Conservation (phyloP, 2,888 invertebrate species). For the Lasioglossum morio region DNA sequence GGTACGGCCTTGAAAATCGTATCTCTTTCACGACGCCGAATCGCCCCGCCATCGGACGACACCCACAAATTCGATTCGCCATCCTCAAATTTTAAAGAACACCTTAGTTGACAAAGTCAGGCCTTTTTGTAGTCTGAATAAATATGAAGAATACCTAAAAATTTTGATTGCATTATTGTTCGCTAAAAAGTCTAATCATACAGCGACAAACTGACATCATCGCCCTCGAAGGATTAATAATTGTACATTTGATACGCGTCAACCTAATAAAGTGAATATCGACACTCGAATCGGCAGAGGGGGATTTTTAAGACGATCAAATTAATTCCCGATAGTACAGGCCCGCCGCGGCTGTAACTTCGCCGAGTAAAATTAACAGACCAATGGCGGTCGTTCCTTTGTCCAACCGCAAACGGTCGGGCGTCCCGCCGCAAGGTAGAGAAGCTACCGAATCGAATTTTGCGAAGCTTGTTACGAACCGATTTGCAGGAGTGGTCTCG, state of each 20-base stretch:
- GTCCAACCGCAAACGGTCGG: slow-evolving; percentile 33
- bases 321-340: background rate
- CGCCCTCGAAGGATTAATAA: no score
- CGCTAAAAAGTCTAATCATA: no score
- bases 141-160: background rate
- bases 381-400: slow-evolving; percentile 40
- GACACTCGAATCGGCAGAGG: background rate
- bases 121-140: background rate
- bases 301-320: background rate
- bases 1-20: slow-evolving; percentile 62
- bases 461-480: slow-evolving; percentile 74
- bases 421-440: slow-evolving; percentile 51
- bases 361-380: slow-evolving; percentile 38
- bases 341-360: background rate
- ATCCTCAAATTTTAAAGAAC: background rate
- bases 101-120: background rate
- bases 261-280: no score
- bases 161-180: no score
- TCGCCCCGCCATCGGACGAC: slow-evolving; percentile 31
- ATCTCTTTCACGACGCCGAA: slow-evolving; percentile 69
- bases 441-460: slow-evolving; percentile 74
- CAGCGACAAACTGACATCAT: no score
- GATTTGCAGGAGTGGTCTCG: slow-evolving; percentile 58
- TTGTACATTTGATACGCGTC: no score
- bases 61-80: background rate